Conservation (phyloP, 1,140 invertebrate genomes). For the Drosophila nasuta region DNA sequence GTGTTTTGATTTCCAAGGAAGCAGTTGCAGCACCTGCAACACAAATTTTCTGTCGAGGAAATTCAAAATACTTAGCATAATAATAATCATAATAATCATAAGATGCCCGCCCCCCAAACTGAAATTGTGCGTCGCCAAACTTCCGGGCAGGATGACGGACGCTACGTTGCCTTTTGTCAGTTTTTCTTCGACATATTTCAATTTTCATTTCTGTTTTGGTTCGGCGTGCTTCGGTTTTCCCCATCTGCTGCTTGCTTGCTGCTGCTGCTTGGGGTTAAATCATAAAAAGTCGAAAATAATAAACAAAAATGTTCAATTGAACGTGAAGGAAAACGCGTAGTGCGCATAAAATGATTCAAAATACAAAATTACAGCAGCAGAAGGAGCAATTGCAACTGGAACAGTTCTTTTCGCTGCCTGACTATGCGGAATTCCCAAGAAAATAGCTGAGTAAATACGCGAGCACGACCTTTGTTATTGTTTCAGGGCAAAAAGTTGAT, state of each 20-base stretch:
- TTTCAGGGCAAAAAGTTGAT: neutral
- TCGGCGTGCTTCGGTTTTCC: conserved; percentile 2
- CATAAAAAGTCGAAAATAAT: conserved; percentile 81
- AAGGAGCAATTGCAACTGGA: no score
- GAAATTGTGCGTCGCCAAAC: conserved; percentile 62
- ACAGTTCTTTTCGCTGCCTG: conserved; percentile 24
- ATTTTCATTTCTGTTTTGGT: conserved; percentile 11
- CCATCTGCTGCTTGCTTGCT: neutral
- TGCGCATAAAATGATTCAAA: conserved; percentile 72
- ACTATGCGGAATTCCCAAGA: conserved; percentile 61
- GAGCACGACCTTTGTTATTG: conserved; percentile 30
- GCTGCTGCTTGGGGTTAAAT: conserved; percentile 69
- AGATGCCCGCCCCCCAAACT: conserved; percentile 22
- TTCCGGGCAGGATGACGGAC: conserved; percentile 62
- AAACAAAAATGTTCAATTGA: conserved; percentile 81
- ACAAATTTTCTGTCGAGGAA: conserved; percentile 34
- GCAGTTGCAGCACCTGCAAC: conserved; percentile 54
- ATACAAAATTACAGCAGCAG: neutral
- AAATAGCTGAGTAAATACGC: conserved; percentile 67
- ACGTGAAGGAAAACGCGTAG: conserved; percentile 81
- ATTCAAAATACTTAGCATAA: conserved; percentile 56
- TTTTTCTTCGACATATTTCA: conserved; percentile 23
- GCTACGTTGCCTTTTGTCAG: conserved; percentile 15
- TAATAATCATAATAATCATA: conserved; percentile 59
- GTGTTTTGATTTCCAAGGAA: conserved; percentile 43